Evolutionary conservation across 2,113 vertebrate genomes (phyloP).

Genomic region (Corythaeola cristata): DNA sequence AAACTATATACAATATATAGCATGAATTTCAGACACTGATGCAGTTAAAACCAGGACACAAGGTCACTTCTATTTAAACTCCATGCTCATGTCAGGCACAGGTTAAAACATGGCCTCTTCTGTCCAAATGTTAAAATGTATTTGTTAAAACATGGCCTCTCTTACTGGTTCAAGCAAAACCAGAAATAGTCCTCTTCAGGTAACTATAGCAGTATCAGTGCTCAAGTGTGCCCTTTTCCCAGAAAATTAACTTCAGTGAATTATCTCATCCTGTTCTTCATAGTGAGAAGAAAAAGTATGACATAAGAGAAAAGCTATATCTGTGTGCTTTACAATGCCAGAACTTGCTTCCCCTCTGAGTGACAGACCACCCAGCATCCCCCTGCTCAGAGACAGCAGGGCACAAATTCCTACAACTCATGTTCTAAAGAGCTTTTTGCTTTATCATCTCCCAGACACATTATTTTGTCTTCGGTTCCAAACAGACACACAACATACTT

Average conservation of each 20-base stretch:
- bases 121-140: too few species aligned
- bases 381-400: background rate
- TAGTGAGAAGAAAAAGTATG: too few species aligned
- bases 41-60: too few species aligned
- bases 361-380: background rate
- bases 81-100: background rate
- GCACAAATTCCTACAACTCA: background rate
- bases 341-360: rapidly evolving
- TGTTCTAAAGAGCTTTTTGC: background rate
- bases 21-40: too few species aligned
- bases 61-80: background rate
- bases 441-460: background rate
- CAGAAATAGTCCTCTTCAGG: background rate
- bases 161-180: too few species aligned
- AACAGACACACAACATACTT: background rate
- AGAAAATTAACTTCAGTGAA: background rate
- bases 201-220: rapidly evolving
- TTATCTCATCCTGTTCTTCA: background rate
- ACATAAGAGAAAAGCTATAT: background rate
- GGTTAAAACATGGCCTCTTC: too few species aligned
- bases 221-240: background rate
- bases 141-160: too few species aligned
- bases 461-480: slow-evolving; percentile 27
- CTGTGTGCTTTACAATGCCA: background rate
- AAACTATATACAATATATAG: too few species aligned